Conservation (phyloP, 2,888 invertebrate species). For the Dexiosoma caninum region DNA sequence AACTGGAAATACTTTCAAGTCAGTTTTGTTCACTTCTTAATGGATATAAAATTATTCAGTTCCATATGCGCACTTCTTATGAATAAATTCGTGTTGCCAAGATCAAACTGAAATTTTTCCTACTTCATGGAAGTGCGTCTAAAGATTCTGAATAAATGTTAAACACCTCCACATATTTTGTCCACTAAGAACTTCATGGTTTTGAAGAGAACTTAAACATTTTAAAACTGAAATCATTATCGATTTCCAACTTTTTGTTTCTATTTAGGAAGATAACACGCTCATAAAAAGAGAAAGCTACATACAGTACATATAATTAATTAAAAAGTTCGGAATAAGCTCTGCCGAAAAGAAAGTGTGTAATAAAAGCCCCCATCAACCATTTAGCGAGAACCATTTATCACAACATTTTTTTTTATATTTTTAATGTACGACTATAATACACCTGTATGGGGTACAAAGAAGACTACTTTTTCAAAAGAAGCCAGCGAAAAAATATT, state of each 20-base stretch:
- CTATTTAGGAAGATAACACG: not conserved
- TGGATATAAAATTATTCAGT: too few species aligned
- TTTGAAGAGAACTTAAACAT: too few species aligned
- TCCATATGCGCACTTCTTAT: too few species aligned
- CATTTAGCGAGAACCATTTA: slow-evolving; percentile 54
- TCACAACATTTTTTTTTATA: slow-evolving; percentile 25
- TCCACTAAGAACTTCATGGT: too few species aligned
- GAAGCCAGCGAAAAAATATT: not conserved
- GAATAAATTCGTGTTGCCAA: too few species aligned
- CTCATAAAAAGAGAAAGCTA: not conserved
- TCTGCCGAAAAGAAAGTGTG: slow-evolving; percentile 45
- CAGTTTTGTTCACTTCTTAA: too few species aligned
- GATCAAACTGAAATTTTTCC: too few species aligned
- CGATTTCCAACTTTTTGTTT: not conserved
- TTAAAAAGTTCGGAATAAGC: not conserved
- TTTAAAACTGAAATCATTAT: slow-evolving; percentile 44
- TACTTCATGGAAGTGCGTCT: too few species aligned
- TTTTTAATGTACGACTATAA: slow-evolving; percentile 22
- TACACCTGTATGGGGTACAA: slow-evolving; percentile 43
- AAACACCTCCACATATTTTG: too few species aligned
- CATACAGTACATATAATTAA: slow-evolving; percentile 9
- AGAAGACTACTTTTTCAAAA: slow-evolving; percentile 24
- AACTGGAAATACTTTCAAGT: too few species aligned
- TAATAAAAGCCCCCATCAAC: slow-evolving; percentile 48
- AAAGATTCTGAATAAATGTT: too few species aligned